Base-by-base conservation (phyloP, 2,797 vertebrate genomes). In the Tokudaia tokunoshimensis region DNA sequence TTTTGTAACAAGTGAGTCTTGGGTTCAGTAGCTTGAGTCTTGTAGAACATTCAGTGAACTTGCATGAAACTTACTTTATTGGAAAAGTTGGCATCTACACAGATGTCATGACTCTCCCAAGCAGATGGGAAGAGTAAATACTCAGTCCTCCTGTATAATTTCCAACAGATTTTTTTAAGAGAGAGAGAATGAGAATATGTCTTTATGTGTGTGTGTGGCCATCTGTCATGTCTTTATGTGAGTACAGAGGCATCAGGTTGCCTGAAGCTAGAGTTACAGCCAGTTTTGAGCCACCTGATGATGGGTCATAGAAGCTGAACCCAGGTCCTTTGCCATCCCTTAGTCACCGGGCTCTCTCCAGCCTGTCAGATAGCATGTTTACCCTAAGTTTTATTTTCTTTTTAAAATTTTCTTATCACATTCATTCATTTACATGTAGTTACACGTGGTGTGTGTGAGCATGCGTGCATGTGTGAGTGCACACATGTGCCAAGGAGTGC, bases 31-130 rank as follows among this genome's bases (percentile, higher is more conserved):
- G 75, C 37, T 13, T 34, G 5, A 74, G 11, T 93, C 76, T 89
- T 88, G 47, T 65, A 84, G 83, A 93, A 89, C 75, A 86, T 86
- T 86, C 80, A 63, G 17, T 94, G 85, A 84, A 92, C 94, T 94
- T 96, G 9, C 67, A 78, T 76, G 74, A 72, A 89, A 61, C 24
- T 67, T 83, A 81, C 44, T 37, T 83, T 90, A 74, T 74, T 59
- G 75, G n/a, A 86, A 87, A 92, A 41, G 80, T 44, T 87, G 24
- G 31, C 47, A 57, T 76, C 41, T 81, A 5, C 85, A 75, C 52
- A 93, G 26, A 84, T 44, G 37, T 61, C 22, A 37, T 72, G 75
- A 59, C 75, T 59, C n/a, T 96, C 29, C 0, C 50, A 74, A 63
- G 13, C 78, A 75, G 89, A 0, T 0, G 52, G 88, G 17, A 11